Evolutionary conservation across 2,113 vertebrate species (phyloP), one percentile per base, ranked within the genome.

Genomic region (Saimiri boliviensis): DNA sequence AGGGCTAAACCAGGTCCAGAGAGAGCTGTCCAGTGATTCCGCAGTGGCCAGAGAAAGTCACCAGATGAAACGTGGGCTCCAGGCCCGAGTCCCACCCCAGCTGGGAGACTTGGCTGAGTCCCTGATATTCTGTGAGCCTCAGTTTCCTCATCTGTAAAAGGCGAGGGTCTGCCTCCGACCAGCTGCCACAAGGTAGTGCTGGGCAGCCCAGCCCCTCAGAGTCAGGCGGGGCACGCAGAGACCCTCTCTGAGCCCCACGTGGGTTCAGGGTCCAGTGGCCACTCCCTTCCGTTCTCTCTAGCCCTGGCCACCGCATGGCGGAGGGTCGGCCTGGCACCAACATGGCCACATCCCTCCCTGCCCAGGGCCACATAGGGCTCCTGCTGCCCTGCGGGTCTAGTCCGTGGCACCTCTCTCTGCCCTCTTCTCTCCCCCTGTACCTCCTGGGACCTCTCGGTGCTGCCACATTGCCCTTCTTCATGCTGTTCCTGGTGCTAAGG

Each of bases 161-260:
- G 37, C 3, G 10, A 21, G 4, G 6, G 17, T 21, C 70, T 19
- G 20, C 37, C 3, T 5, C n/a, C 0, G 0, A 4, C n/a, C 6
- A 54, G n/a, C 58, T 27, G 10, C n/a, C 14, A 2, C 1, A 27
- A 25, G 3, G 70, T 70, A 21, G 3, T 8, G 12, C 71, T 19
- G 47, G 86, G 0, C 35, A 42, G 79, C 35, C 21, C 16, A 2
- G 83, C 1, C 0, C n/a, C 45, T 9, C 82, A 14, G 3, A 3
- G 73, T 37, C 0, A 2, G 25, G 35, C 2, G 6, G 7, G 9
- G 19, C 2, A 1, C 32, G 32, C 8, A 9, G 47, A 82, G 32
- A 17, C 66, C 54, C 27, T n/a, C 14, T 45, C 3, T 16, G 32
- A 25, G n/a, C n/a, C 45, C 30, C 0, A 71, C 2, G 5, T 32